Evolutionary conservation across 64 coral and sea anemone genomes (phyloP).

Genomic region (Montipora capricornis): DNA sequence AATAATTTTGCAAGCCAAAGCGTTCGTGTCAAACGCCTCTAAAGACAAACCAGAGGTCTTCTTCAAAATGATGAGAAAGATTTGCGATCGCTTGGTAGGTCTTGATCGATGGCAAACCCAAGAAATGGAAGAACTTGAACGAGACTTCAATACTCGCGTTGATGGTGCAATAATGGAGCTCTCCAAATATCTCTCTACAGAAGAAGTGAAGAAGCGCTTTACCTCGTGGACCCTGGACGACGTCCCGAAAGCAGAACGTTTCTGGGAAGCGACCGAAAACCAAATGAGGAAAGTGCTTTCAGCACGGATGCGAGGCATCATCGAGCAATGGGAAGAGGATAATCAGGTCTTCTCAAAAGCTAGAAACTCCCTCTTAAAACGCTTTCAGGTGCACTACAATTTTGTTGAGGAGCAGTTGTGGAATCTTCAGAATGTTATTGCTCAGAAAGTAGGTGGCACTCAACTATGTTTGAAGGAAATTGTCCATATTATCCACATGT

Average conservation of each 20-base stretch:
- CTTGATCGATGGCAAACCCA: not conserved
- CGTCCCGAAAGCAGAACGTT: not conserved
- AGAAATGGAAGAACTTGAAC: not conserved
- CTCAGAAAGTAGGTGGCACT: not conserved
- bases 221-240: constrained; percentile 1
- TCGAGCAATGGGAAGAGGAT: constrained; percentile 28
- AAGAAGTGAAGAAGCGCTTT: not conserved
- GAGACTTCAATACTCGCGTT: too few relatives aligned
- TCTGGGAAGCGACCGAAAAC: not conserved
- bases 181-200: not conserved
- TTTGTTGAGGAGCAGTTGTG: not conserved
- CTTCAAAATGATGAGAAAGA: not conserved
- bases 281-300: not conserved
- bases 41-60: not conserved
- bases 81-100: not conserved
- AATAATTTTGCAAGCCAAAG: not conserved
- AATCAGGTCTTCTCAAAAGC: not conserved
- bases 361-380: not conserved
- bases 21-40: not conserved
- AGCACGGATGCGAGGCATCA: not conserved
- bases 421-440: not conserved
- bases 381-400: not conserved
- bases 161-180: not conserved
- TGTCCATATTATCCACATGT: too few relatives aligned
- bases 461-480: too few relatives aligned